Evolutionary conservation across 2,113 vertebrate species (phyloP), one percentile per base, ranked within the genome.

Genomic region (Chascanopsetta lugubris): DNA sequence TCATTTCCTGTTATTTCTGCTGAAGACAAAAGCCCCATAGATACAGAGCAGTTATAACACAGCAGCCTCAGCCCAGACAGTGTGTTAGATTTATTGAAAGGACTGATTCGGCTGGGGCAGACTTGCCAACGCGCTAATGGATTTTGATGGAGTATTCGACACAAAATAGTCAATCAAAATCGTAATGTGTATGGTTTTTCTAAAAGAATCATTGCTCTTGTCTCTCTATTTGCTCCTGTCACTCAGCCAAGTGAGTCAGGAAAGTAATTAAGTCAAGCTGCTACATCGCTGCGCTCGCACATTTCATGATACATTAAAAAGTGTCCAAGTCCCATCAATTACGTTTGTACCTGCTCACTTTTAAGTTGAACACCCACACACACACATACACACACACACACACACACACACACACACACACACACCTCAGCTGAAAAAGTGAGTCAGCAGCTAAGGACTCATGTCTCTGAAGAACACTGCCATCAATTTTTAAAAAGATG

Each of bases 101-200:
- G 61, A 57, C 46, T 21, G 42, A 56, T 63, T 62, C 73, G 34
- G 22, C 26, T 17, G 13, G 4, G 30, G 30, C 25, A 55, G 49
- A 50, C 43, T 55, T 76, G 77, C 61, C 74, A 76, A 75, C 72
- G 49, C 60, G 75, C 74, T 77, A 75, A 75, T 82, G 59, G 66
- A 42, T 82, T 77, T 69, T 72, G 48, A 61, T 65, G 40, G 42
- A 59, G 64, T 60, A 40, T 73, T 73, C 66, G 53, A 54, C 8
- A 77, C 15, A 72, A 70, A 72, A 57, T 43, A 63, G 57, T 63
- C 74, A 21, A 72, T 82, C 64, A 76, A 61, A 75, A 64, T 51
- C 42, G 60, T 25, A 79, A 59, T 51, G 25, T 24, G 20, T 40
- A 61, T 18, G 42, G 64, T 38, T 72, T 15, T 60, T 72, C n/a